Percentiles rank a stretch among this genome's conserved stretches.
Conservation (phyloP, 2,797 vertebrate species). For the Thamnophis elegans region DNA sequence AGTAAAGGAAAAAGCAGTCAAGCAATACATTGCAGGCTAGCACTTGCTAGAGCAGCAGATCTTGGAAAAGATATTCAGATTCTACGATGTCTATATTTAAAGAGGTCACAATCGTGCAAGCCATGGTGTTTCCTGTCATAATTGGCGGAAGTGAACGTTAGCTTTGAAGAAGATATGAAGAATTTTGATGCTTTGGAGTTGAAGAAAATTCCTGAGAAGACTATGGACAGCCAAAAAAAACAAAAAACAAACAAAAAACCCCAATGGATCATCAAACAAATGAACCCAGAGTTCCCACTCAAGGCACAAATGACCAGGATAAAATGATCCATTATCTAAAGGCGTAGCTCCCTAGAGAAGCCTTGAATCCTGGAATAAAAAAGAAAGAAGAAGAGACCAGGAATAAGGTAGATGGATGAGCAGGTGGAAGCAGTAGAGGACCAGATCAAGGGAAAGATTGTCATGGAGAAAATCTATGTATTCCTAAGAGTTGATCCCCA, state of each 20-base stretch:
- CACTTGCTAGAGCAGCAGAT: not conserved
- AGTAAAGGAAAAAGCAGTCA: not conserved
- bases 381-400: not conserved
- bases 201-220: not conserved
- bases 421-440: not conserved
- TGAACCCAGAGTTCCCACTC: not conserved
- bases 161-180: not conserved
- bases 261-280: not conserved
- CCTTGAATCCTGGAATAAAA: not conserved
- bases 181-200: not conserved
- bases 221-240: not conserved
- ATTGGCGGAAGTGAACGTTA: not conserved
- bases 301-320: not conserved
- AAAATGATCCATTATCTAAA: not conserved
- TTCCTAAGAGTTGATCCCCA: not conserved
- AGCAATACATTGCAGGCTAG: not conserved
- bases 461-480: not conserved
- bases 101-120: not conserved
- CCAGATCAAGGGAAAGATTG: not conserved
- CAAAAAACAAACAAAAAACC: not conserved
- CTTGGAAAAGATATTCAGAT: not conserved
- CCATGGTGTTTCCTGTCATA: not conserved
- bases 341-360: not conserved
- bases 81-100: not conserved
- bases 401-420: not conserved